Base-by-base conservation (phyloP, 1,140 invertebrate species). In the Drosophila oshimai region DNA sequence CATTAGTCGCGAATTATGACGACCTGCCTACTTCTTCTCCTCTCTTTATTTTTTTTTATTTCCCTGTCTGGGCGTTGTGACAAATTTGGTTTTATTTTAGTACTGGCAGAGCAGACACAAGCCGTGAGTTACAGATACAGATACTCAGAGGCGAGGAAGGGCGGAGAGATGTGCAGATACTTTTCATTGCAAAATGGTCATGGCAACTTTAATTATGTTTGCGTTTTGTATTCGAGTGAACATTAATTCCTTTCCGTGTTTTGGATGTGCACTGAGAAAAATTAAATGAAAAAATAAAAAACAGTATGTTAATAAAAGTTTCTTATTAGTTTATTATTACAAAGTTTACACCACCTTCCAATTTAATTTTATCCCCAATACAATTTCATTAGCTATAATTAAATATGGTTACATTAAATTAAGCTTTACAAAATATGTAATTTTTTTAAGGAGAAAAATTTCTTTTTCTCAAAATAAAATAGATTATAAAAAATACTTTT, bases 201-300 rank as follows among this genome's bases (percentile, higher is more conserved):
- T 87, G 80, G 81, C 80, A 87, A 58, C 57, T 86, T 87, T 86
- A 86, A 86, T 86, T 86, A 87, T 86, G 75, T 80, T 86, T 86
- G 81, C 67, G 69, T 87, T 87, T 73, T 73, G 49, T 73, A 58
- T 69, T 60, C 75, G 29, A 34, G 15, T 45, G 64, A 65, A 75
- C 75, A 84, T 67, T 64, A 86, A 80, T 75, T 74, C 64, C 34
- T 58, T 83, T 86, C 64, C 64, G 64, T 86, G 42, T 71, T 50
- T 36, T 12, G 18, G 17, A 24, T 15, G 12, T 15, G 12, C 60
- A 80, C 71, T 60, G 73, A 10, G 34, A 34, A 31, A 42, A 65
- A 50, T 24, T 0, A 13, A 7, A 15, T 0, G 0, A n/a, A 1
- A 0, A 10, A 9, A 0, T 0, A 1, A 6, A 2, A 4, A 39